A percentile compares a stretch with the other conserved stretches of the same genome.
phyloP scores from a whole-genome alignment of 2,888 invertebrate species.

The Melinopterus prodromus region DNA sequence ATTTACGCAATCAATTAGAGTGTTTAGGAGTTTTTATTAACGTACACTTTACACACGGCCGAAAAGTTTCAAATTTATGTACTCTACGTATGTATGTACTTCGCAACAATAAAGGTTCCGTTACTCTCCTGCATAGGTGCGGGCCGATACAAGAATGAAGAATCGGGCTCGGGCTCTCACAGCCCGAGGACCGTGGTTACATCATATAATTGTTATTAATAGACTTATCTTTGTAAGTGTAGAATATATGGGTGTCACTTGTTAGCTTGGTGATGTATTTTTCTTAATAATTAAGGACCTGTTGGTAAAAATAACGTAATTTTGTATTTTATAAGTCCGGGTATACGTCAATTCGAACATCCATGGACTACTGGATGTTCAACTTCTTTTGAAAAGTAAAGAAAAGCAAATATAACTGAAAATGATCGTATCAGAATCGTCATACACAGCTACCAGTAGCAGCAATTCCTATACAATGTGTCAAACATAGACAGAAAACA shows the following conservation, averaged over 20 bases:
- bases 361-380: too few relatives aligned
- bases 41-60: not conserved
- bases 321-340: too few relatives aligned
- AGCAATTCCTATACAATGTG: too few relatives aligned
- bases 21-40: not conserved
- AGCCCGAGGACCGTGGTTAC: not conserved
- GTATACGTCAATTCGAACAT: too few relatives aligned
- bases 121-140: not conserved
- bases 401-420: too few relatives aligned
- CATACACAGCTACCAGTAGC: too few relatives aligned
- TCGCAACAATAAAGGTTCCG: not conserved
- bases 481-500: too few relatives aligned
- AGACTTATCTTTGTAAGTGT: not conserved
- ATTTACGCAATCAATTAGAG: conserved; percentile 4
- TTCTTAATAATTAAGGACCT: not conserved
- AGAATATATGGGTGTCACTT: not conserved
- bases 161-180: too few relatives aligned
- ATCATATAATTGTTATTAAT: not conserved
- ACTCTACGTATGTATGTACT: not conserved
- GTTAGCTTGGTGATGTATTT: not conserved
- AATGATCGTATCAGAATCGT: too few relatives aligned
- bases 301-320: not conserved
- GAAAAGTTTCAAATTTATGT: not conserved
- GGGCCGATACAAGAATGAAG: too few relatives aligned
- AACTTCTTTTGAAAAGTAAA: too few relatives aligned